phyloP scores from a whole-genome alignment of 2,888 invertebrate genomes.

The Argyresthia albistria region DNA sequence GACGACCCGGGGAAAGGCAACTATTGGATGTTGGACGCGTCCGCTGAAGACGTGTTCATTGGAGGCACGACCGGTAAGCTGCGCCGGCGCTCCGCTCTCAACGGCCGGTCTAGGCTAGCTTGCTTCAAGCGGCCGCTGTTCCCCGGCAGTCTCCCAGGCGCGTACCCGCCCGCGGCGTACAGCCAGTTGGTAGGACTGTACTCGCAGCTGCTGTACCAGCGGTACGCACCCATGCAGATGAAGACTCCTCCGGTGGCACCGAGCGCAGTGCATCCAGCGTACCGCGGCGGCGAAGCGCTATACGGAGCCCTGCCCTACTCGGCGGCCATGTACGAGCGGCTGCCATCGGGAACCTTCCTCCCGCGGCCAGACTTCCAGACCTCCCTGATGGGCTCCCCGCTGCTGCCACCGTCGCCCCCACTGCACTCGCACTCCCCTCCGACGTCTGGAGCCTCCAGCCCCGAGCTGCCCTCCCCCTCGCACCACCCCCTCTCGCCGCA shows the following conservation, averaged over 20 bases:
- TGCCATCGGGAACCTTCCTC: slow-evolving; percentile 40
- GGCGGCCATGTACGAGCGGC: slow-evolving; percentile 42
- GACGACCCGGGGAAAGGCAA: slow-evolving; percentile 97
- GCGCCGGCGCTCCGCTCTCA: slow-evolving; percentile 90
- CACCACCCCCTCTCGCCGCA: slow-evolving; percentile 56
- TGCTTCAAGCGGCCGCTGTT: slow-evolving; percentile 87
- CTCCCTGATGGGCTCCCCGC: slow-evolving; percentile 33
- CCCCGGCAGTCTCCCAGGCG: slow-evolving; percentile 72
- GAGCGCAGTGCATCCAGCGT: slow-evolving; percentile 66
- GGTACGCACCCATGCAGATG: slow-evolving; percentile 75
- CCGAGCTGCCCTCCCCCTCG: slow-evolving; percentile 49
- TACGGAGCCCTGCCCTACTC: slow-evolving; percentile 57
- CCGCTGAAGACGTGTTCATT: slow-evolving; percentile 93
- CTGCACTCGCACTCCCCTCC: slow-evolving; percentile 42
- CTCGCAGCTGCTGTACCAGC: slow-evolving; percentile 77
- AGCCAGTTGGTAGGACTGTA: slow-evolving; percentile 72
- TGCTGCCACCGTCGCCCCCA: slow-evolving; percentile 57
- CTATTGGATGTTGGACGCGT: slow-evolving; percentile 96
- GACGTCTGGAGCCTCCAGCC: slow-evolving; percentile 48
- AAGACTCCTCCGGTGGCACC: slow-evolving; percentile 63
- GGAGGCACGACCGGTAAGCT: slow-evolving; percentile 95
- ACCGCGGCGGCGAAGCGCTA: slow-evolving; percentile 52
- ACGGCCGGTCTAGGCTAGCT: slow-evolving; percentile 88
- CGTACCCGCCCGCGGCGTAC: slow-evolving; percentile 72
- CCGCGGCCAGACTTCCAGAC: slow-evolving; percentile 33